phyloP scores from a whole-genome alignment of 2,113 vertebrate genomes.

The Atrichornis clamosus region DNA sequence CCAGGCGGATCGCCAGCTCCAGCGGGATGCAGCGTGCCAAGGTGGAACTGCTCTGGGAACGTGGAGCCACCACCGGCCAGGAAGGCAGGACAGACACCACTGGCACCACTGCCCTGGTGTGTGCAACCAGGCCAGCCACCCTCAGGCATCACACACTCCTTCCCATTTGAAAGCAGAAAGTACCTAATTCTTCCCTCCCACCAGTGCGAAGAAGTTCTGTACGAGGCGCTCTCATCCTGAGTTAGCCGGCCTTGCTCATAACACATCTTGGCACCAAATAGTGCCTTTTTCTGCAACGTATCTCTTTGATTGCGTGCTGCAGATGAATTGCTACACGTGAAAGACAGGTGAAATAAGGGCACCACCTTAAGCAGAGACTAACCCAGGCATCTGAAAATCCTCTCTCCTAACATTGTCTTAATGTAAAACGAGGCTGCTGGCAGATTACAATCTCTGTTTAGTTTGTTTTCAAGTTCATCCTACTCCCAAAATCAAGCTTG shows the following conservation, averaged over 20 bases:
- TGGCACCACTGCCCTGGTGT: fast-evolving
- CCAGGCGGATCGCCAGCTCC: background rate
- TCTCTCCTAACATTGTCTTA: background rate
- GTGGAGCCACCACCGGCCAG: fast-evolving
- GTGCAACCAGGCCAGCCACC: fast-evolving
- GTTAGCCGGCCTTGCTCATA: background rate
- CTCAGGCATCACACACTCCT: background rate
- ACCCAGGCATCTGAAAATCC: background rate
- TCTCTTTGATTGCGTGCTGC: background rate
- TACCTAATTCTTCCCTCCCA: background rate
- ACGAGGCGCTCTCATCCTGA: background rate
- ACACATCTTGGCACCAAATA: background rate
- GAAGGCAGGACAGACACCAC: background rate
- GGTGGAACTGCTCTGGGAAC: fast-evolving
- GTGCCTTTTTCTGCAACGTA: background rate
- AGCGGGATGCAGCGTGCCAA: fast-evolving
- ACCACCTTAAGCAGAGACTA: background rate
- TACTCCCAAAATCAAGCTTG: background rate
- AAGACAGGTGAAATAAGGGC: background rate
- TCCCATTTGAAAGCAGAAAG: background rate
- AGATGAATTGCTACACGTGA: background rate
- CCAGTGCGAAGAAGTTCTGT: background rate
- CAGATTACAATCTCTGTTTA: background rate
- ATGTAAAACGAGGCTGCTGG: background rate
- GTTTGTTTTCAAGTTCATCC: background rate